Base-by-base conservation (phyloP, 2,888 invertebrate genomes). In the Pimpla rufipes region DNA sequence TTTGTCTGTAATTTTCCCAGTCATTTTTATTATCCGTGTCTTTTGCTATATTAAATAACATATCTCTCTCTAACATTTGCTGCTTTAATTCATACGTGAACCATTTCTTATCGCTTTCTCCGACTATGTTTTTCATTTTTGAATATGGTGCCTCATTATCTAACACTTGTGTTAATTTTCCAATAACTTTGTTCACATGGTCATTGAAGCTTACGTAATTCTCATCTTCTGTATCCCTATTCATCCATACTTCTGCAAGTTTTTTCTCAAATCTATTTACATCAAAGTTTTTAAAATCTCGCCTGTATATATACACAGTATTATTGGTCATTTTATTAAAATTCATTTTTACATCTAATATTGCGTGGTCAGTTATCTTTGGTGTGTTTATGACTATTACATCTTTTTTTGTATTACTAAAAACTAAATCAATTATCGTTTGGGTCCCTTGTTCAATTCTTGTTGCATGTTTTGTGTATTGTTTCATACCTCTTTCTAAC, bases 401-500 rank as follows among this genome's bases (percentile, higher is more conserved):
- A 1, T 66, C n/a, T 45, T 21, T 45, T 10, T 45, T 66, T 13
- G 6, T 1, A 18, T 66, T 66, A 29, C 23, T 66, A n/a, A 66
- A 66, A 4, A 66, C 66, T 66, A 66, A n/a, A 1, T 66, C 66
- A 2, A 66, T 66, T 21, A 2, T 7, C 21, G 21, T 23, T 66
- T 66, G 1, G 3, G 66, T 10, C 1, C 13, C 13, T 21, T 64
- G 42, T 37, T 64, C 62, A 11, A 16, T 42, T 18, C 18, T 67
- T 35, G 67, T 47, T 5, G 29, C 13, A 6, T 21, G 8, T 23
- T 47, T n/a, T 29, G 42, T 55, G 16, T 57, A 67, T 57, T 76
- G 66, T 6, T 76, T 66, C 55, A 67, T 42, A 5, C 76, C 76
- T 2, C 52, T 23, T 13, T 42, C 76, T 11, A n/a, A n/a, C 4